A percentile compares a stretch with the other conserved stretches of the same genome.
These are phyloP conservation scores for Mnemiopsis leidyi DNA, from an alignment of 37 sponge, comb jelly and placozoan species.

Conservation along the genomic window DNA sequence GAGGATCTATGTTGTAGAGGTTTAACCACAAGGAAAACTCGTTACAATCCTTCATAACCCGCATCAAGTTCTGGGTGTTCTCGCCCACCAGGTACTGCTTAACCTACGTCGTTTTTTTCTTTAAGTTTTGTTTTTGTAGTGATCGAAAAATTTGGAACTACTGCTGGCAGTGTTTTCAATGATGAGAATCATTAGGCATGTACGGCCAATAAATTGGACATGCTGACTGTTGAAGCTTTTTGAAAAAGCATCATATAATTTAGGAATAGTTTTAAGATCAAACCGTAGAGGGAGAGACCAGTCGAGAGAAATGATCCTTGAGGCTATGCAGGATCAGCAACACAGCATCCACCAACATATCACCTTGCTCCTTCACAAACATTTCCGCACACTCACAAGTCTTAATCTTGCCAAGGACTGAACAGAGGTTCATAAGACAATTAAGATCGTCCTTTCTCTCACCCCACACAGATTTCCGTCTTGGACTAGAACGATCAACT, in stretches of 20 bases:
- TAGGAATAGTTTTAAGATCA: too few relatives aligned
- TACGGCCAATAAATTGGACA: too few relatives aligned
- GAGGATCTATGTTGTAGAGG: slow-evolving; percentile 70
- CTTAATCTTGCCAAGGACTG: neutral
- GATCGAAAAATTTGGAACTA: too few relatives aligned
- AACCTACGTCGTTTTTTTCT: neutral
- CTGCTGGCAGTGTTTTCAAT: too few relatives aligned
- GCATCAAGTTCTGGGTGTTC: neutral
- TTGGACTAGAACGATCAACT: neutral
- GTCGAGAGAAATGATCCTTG: slow-evolving; percentile 59
- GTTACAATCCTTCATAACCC: neutral
- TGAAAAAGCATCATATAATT: too few relatives aligned
- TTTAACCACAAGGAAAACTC: slow-evolving; percentile 53
- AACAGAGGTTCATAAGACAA: neutral
- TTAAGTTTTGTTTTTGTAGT: too few relatives aligned
- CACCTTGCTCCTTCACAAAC: slow-evolving; percentile 15
- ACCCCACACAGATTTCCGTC: neutral
- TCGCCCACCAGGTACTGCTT: slow-evolving; percentile 32
- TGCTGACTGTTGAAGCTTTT: too few relatives aligned
- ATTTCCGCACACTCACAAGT: neutral
- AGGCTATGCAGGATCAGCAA: neutral
- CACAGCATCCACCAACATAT: slow-evolving; percentile 61
- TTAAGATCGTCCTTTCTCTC: neutral
- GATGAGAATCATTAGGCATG: too few relatives aligned
- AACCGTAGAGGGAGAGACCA: slow-evolving; percentile 47